A percentile compares a stretch with the other conserved stretches of the same genome.
These are phyloP conservation scores for Nycticebus coucang DNA, from an alignment of 2,113 vertebrate genomes.

Conservation along the genomic window DNA sequence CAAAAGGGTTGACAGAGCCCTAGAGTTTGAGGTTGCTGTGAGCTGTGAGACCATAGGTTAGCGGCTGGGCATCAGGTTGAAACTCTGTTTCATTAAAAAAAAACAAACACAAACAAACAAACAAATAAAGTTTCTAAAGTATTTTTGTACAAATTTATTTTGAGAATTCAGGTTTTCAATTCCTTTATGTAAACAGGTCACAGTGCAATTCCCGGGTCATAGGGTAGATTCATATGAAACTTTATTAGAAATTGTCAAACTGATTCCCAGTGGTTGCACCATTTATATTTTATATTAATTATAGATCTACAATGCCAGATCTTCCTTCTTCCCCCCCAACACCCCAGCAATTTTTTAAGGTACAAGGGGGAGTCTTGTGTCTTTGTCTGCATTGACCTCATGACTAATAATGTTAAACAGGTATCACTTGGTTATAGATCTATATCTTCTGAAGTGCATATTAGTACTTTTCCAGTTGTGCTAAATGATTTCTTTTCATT, in stretches of 20 bases:
- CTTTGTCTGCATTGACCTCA: neutral
- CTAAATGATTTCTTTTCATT: neutral
- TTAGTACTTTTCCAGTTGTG: neutral
- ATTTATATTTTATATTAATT: neutral
- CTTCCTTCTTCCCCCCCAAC: neutral
- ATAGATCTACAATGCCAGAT: neutral
- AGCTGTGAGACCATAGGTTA: no score
- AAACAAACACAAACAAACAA: no score
- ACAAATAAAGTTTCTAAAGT: neutral
- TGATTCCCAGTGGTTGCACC: neutral
- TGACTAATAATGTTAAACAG: neutral
- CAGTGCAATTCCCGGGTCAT: neutral
- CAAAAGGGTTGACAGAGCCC: no score
- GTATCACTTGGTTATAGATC: neutral
- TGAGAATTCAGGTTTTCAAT: neutral
- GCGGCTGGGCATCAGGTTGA: no score
- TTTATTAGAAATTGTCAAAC: neutral
- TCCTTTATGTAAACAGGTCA: neutral
- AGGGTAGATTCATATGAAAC: neutral
- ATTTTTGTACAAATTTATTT: neutral
- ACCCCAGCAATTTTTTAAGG: neutral
- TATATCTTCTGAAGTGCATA: neutral
- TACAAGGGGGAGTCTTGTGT: neutral
- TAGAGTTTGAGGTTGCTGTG: no score
- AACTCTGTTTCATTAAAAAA: no score